Conservation (phyloP, 2,797 vertebrate genomes). For the Danionella dracula region DNA sequence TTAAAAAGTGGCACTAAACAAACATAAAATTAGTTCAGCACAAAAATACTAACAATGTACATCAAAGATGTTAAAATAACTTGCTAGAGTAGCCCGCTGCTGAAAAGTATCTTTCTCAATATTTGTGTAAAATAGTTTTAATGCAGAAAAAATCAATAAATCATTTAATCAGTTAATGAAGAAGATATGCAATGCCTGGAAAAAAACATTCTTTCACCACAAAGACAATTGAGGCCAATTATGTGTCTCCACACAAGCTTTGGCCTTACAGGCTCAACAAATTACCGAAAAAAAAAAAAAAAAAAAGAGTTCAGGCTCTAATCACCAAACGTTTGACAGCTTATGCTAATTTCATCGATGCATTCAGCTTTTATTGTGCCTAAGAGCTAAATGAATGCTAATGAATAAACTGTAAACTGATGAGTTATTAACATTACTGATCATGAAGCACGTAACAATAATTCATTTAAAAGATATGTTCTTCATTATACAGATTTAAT, state of each 20-base stretch:
- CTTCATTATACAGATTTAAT: neutral
- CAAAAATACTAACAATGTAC: no score
- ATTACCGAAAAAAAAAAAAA: neutral
- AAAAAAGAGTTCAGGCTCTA: neutral
- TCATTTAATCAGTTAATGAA: no score
- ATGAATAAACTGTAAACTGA: neutral
- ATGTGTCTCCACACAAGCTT: neutral
- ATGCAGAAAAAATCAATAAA: no score
- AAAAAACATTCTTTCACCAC: conserved; percentile 8
- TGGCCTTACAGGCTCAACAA: conserved; percentile 2
- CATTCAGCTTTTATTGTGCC: neutral
- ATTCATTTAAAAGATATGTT: neutral
- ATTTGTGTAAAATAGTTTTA: no score
- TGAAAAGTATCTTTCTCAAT: no score
- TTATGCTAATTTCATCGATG: neutral
- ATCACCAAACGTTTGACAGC: neutral
- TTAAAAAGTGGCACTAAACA: no score
- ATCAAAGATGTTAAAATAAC: no score
- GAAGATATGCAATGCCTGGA: neutral
- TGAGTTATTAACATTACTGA: neutral
- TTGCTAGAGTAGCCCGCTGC: no score
- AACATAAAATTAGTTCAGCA: no score
- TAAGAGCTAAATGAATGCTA: neutral
- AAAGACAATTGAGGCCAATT: conserved; percentile 11
- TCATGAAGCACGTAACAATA: neutral